A percentile compares a stretch with the other conserved stretches of the same genome.
Conservation (phyloP, 2,797 vertebrate species). For the Phrynocephalus vlangalii region DNA sequence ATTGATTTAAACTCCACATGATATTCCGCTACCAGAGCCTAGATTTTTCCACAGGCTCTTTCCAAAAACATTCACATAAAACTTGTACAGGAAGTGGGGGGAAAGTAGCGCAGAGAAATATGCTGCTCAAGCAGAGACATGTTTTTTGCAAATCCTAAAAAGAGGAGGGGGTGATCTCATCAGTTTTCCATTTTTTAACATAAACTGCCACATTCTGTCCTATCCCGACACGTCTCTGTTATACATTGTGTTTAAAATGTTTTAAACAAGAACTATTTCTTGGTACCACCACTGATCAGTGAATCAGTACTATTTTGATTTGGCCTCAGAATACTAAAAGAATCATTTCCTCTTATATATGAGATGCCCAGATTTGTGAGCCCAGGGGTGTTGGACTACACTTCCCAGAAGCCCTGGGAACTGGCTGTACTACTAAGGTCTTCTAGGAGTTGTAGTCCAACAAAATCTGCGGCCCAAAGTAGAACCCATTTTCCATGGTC, state of each 20-base stretch:
- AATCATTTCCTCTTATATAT: no score
- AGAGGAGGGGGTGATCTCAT: not conserved
- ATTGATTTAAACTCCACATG: conserved; percentile 32
- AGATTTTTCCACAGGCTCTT: conserved; percentile 30
- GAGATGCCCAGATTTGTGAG: no score
- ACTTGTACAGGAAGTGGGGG: not conserved
- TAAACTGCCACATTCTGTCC: not conserved
- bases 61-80: conserved; percentile 35
- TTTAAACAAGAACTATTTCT: conserved; percentile 24
- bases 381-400: no score
- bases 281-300: not conserved
- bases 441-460: no score
- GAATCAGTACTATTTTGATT: not conserved
- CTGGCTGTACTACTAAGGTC: no score
- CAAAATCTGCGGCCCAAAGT: no score
- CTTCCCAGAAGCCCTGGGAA: no score
- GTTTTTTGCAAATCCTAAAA: not conserved
- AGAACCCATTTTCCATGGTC: no score
- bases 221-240: not conserved
- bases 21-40: conserved; percentile 1
- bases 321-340: not conserved
- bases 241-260: conserved; percentile 9
- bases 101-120: not conserved
- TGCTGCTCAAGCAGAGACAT: not conserved
- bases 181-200: not conserved